These are phyloP conservation scores for Helicoverpa assulta DNA, from an alignment of 2,888 invertebrate species.

Conservation along the genomic window DNA sequence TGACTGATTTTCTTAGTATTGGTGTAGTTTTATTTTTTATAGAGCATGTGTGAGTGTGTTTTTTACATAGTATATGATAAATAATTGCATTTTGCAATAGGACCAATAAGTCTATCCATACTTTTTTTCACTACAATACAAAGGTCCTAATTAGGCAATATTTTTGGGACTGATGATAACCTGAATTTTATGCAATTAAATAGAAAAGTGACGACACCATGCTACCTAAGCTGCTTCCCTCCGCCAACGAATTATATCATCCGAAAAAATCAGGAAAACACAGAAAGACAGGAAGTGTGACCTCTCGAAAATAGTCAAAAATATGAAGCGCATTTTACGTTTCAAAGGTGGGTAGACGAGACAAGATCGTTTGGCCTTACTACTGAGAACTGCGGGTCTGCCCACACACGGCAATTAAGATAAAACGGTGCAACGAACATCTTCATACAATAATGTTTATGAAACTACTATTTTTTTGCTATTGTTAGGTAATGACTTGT, in stretches of 20 bases:
- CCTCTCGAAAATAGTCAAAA: slow-evolving; percentile 57
- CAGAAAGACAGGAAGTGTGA: slow-evolving; percentile 58
- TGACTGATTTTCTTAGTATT: slow-evolving; percentile 58
- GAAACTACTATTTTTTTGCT: slow-evolving; percentile 47
- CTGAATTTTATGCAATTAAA: too few species aligned
- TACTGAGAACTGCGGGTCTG: slow-evolving; percentile 76
- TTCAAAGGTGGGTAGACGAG: slow-evolving; percentile 54
- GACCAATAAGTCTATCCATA: too few species aligned
- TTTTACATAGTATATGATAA: too few species aligned
- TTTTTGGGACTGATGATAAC: too few species aligned
- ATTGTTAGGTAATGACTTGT: slow-evolving; percentile 46
- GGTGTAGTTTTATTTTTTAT: slow-evolving; percentile 22
- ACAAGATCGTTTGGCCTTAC: slow-evolving; percentile 70
- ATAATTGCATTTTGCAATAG: too few species aligned
- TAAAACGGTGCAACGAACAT: slow-evolving; percentile 64
- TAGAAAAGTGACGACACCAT: too few species aligned
- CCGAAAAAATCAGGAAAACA: slow-evolving; percentile 34
- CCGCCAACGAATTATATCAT: slow-evolving; percentile 16
- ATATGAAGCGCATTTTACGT: slow-evolving; percentile 31
- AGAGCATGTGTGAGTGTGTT: background rate
- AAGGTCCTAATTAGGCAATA: too few species aligned
- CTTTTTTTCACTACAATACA: too few species aligned
- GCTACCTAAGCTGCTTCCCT: too few species aligned
- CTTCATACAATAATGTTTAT: slow-evolving; percentile 58
- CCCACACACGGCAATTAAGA: slow-evolving; percentile 73